Evolutionary conservation across 2,113 vertebrate species (phyloP).

Genomic region (Gobio gobio): DNA sequence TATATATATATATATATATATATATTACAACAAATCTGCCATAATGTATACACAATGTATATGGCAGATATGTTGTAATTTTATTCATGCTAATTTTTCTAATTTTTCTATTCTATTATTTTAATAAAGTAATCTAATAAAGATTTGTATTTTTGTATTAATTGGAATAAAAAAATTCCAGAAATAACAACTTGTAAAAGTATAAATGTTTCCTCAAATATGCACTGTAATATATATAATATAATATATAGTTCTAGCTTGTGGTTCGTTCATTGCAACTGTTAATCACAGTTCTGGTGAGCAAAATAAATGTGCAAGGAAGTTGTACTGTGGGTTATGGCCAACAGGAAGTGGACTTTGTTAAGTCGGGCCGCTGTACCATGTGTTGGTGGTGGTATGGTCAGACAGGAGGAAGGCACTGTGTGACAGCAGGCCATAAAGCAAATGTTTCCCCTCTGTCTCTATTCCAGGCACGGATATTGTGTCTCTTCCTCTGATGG

Average conservation of each 20-base stretch:
- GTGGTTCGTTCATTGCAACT: neutral
- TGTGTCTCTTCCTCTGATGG: constrained; percentile 49
- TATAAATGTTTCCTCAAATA: too few species aligned
- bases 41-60: too few species aligned
- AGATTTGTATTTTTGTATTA: too few species aligned
- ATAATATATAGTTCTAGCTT: neutral
- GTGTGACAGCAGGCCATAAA: constrained; percentile 41
- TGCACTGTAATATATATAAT: too few species aligned
- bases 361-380: neutral
- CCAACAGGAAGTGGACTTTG: constrained; percentile 12
- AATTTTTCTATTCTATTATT: too few species aligned
- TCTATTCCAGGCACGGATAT: constrained; percentile 51
- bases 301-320: neutral
- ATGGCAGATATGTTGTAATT: too few species aligned
- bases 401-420: constrained; percentile 17
- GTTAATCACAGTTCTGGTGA: neutral
- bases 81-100: too few species aligned
- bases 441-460: constrained; percentile 16
- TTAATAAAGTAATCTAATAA: too few species aligned
- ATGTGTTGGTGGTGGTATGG: neutral
- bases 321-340: neutral
- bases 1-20: neutral
- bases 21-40: neutral
- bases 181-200: too few species aligned
- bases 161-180: too few species aligned